A percentile compares a stretch with the other conserved stretches of the same genome.
Conservation (phyloP, 2,113 vertebrate genomes). For the Bos indicus region DNA sequence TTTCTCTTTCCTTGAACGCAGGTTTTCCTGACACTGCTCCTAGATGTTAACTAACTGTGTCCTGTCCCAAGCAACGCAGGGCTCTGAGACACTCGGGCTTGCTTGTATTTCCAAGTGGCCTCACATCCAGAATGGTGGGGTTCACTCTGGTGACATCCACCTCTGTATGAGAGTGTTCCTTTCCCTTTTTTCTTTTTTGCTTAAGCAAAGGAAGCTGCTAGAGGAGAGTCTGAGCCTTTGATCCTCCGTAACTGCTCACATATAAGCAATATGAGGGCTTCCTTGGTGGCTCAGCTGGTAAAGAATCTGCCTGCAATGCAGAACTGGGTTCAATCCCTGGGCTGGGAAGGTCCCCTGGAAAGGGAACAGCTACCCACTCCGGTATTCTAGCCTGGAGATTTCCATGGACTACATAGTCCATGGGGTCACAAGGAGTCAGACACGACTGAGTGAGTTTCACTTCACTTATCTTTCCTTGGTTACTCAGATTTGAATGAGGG, state of each 20-base stretch:
- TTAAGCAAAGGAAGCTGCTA: neutral
- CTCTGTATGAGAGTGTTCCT: neutral
- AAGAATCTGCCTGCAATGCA: neutral
- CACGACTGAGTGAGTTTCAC: neutral
- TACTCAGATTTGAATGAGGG: neutral
- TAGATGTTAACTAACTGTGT: neutral
- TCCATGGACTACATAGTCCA: neutral
- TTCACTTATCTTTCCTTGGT: neutral
- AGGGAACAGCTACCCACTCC: neutral
- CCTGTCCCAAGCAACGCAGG: neutral
- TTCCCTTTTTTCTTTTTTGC: neutral
- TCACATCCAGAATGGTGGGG: neutral
- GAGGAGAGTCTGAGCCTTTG: neutral
- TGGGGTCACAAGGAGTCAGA: neutral
- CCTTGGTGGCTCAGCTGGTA: neutral
- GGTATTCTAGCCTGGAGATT: neutral
- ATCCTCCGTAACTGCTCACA: neutral
- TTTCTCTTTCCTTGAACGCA: neutral
- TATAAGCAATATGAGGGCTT: neutral
- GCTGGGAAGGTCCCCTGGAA: neutral
- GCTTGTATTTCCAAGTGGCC: neutral
- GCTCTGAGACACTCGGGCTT: rapidly evolving
- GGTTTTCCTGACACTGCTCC: neutral
- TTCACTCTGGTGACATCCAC: neutral
- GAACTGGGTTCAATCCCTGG: neutral